Conservation (phyloP, 1,140 invertebrate species). For the Orchestia grillus region DNA sequence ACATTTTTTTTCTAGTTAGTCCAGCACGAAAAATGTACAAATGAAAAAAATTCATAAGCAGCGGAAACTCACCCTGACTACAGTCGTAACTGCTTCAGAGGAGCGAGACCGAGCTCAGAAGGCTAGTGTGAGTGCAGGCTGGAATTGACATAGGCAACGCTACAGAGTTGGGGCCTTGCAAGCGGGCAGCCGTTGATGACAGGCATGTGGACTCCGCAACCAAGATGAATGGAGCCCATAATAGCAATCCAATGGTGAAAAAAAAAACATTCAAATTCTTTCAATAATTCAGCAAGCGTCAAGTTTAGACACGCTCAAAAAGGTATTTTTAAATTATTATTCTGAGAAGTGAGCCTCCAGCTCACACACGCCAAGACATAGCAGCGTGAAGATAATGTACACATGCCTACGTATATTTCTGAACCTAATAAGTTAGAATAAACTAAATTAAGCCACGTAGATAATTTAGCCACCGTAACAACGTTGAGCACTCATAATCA, state of each 20-base stretch:
- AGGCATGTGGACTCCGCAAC: background rate
- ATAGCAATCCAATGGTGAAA: background rate
- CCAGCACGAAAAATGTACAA: background rate
- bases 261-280: background rate
- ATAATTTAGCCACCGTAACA: background rate
- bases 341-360: background rate
- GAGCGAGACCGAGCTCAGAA: background rate
- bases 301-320: background rate
- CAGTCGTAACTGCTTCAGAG: background rate
- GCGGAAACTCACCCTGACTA: background rate
- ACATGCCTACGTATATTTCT: background rate
- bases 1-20: background rate
- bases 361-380: background rate
- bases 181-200: no score
- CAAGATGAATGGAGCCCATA: background rate
- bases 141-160: background rate
- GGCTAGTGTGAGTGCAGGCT: background rate
- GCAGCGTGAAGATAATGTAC: background rate
- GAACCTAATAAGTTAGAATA: background rate
- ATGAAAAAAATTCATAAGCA: background rate
- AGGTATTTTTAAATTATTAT: background rate
- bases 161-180: background rate
- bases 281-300: background rate
- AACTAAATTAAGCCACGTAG: background rate
- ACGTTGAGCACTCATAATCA: slow-evolving; percentile 8